Conservation (phyloP, 2,797 vertebrate species). For the Melanotaenia maccullochi region DNA sequence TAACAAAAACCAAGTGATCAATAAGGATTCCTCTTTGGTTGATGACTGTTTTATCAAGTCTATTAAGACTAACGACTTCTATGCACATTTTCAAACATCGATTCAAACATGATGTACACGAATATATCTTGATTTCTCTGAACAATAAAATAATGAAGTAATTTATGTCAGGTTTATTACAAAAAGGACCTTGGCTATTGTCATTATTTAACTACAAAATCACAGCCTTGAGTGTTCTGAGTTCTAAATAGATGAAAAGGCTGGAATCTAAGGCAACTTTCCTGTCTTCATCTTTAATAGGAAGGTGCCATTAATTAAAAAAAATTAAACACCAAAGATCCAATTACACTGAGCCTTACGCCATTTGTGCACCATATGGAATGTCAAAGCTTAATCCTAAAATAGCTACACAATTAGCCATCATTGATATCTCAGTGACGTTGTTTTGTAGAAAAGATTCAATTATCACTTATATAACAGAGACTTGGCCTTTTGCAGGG, state of each 20-base stretch:
- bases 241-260: not conserved
- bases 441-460: constrained; percentile 60
- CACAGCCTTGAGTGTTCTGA: not conserved
- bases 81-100: not conserved
- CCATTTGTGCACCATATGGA: not conserved
- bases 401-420: not conserved
- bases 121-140: not conserved
- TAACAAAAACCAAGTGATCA: not conserved
- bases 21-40: not conserved
- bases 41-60: not conserved
- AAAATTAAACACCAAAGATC: not conserved
- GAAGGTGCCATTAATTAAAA: not conserved
- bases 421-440: not conserved
- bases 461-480: constrained; percentile 77
- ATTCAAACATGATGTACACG: not conserved
- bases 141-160: too few relatives aligned
- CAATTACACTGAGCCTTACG: not conserved
- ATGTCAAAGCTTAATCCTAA: not conserved
- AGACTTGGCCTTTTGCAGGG: constrained; percentile 75
- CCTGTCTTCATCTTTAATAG: not conserved
- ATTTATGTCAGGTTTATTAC: not conserved
- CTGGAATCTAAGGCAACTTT: not conserved
- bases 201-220: not conserved
- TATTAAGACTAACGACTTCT: not conserved
- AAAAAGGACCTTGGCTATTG: not conserved